A percentile compares a stretch with the other conserved stretches of the same genome.
Conservation (phyloP, 2,113 vertebrate species). For the Oryzias woworae region DNA sequence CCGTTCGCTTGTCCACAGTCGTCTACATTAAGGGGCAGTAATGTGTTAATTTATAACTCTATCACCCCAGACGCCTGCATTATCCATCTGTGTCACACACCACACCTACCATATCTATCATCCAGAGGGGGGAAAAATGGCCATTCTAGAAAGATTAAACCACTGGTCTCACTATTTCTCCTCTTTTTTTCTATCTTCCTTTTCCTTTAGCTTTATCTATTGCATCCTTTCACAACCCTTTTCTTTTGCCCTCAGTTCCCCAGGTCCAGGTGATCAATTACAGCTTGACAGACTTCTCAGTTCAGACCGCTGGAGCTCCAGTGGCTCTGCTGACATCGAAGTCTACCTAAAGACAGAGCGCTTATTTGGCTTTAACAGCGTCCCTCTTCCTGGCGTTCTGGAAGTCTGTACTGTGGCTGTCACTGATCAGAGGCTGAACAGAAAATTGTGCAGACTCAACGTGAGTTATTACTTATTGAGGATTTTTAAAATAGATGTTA, state of each 20-base stretch:
- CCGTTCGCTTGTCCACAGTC: constrained; percentile 85
- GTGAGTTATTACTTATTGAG: constrained; percentile 41
- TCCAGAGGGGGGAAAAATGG: constrained; percentile 75
- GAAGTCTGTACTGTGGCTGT: constrained; percentile 43
- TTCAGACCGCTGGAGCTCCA: constrained; percentile 80
- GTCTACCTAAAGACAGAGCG: constrained; percentile 80
- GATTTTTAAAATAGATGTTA: constrained; percentile 55
- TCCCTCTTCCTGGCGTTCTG: constrained; percentile 15
- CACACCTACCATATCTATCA: constrained; percentile 94
- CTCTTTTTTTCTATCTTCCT: constrained; percentile 18
- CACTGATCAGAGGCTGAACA: constrained; percentile 58
- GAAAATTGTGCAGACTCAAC: constrained; percentile 43
- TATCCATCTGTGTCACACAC: constrained; percentile 97
- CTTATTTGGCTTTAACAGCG: constrained; percentile 50
- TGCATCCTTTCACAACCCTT: constrained; percentile 30
- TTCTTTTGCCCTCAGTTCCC: constrained; percentile 62
- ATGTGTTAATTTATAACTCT: constrained; percentile 99
- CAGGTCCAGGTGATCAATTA: constrained; percentile 89
- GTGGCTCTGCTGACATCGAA: constrained; percentile 77
- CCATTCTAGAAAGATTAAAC: constrained; percentile 61
- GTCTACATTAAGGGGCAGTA: constrained; percentile 96
- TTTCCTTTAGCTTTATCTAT: constrained; percentile 44
- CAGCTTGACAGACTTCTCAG: constrained; percentile 81
- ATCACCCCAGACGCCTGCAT: constrained; percentile 88
- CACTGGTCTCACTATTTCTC: constrained; percentile 52